These are phyloP conservation scores for Buathra laborator DNA, from an alignment of 2,888 invertebrate genomes.

Conservation along the genomic window DNA sequence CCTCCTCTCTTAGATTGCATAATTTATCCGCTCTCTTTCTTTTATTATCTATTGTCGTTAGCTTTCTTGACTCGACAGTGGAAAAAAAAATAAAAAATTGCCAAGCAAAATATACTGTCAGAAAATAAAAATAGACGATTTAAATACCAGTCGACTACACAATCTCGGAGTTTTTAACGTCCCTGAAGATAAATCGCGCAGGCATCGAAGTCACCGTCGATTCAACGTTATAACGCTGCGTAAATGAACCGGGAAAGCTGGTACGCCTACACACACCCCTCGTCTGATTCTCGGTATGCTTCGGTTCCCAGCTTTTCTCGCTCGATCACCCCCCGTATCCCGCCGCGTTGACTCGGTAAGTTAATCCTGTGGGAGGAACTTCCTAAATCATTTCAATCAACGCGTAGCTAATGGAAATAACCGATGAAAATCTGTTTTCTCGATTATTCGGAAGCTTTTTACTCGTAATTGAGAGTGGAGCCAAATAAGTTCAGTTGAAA, in stretches of 20 bases:
- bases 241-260: neutral
- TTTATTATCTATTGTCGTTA: constrained; percentile 53
- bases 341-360: neutral
- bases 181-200: constrained; percentile 8
- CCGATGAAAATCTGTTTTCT: neutral
- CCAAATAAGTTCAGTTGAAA: too few relatives aligned
- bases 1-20: constrained; percentile 66
- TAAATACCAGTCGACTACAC: neutral
- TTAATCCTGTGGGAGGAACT: constrained; percentile 6
- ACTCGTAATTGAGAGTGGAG: too few relatives aligned
- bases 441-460: neutral
- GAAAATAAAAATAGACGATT: neutral
- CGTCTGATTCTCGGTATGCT: constrained; percentile 6
- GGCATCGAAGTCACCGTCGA: constrained; percentile 39
- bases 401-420: neutral
- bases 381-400: neutral
- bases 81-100: constrained; percentile 19
- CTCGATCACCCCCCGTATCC: constrained; percentile 10
- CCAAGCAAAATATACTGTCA: neutral
- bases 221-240: neutral
- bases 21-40: constrained; percentile 65
- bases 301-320: constrained; percentile 10
- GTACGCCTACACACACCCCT: constrained; percentile 4
- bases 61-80: neutral
- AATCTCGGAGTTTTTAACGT: neutral